phyloP scores from a whole-genome alignment of 2,113 vertebrate species.

The Platysternon megacephalum region DNA sequence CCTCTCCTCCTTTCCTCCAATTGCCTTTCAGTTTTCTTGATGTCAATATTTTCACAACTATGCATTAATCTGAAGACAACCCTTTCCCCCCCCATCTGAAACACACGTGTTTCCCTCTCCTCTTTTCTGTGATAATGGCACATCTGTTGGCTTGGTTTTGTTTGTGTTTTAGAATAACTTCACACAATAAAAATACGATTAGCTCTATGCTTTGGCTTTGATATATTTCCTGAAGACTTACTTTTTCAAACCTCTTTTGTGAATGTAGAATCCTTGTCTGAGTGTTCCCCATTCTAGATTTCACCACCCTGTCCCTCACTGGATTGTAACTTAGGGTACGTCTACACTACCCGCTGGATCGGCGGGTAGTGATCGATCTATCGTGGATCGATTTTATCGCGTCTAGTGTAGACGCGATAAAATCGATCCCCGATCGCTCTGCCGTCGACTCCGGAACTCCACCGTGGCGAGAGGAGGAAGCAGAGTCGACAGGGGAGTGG shows the following conservation, averaged over 20 bases:
- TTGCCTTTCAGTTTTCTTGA: neutral
- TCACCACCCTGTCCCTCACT: neutral
- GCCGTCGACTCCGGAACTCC: too few relatives aligned
- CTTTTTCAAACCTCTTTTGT: neutral
- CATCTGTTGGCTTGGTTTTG: neutral
- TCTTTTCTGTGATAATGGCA: neutral
- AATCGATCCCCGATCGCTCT: too few relatives aligned
- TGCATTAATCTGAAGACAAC: neutral
- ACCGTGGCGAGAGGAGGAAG: too few relatives aligned
- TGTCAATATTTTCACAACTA: constrained; percentile 36
- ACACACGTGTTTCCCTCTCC: neutral
- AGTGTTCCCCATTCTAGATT: neutral
- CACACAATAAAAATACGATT: neutral
- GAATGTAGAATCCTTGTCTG: neutral
- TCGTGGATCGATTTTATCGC: too few relatives aligned
- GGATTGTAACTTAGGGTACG: too few relatives aligned
- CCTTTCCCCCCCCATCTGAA: neutral
- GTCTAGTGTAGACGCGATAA: too few relatives aligned
- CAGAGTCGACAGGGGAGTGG: too few relatives aligned
- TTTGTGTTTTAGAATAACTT: neutral
- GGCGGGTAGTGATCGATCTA: too few relatives aligned
- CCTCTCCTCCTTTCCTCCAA: neutral
- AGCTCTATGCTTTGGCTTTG: neutral
- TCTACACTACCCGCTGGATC: too few relatives aligned
- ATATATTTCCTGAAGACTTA: neutral